Evolutionary conservation across 2,797 vertebrate genomes (phyloP), one percentile per base, ranked within the genome.

Genomic region (Acestrorhynchus altus): DNA sequence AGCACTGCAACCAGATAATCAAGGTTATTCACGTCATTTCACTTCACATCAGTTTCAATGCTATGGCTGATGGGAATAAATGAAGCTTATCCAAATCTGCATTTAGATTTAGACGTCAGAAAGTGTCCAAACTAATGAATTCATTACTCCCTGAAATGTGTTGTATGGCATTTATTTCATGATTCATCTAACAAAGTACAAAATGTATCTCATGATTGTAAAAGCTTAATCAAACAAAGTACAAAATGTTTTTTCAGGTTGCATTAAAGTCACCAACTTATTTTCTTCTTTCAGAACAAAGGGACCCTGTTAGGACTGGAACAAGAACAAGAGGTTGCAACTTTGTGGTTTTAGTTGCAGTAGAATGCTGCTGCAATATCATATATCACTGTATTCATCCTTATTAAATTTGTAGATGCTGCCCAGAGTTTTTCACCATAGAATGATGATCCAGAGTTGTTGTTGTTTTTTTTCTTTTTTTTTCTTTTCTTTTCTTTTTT

Each of bases 151-250:
- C 60, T 39, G 12, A 42, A 31, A 61, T 22, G 35, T 44, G 31
- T 72, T 49, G 49, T 57, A 66, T 57, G 44, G 42, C 13, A 18
- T 74, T 76, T 79, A 65, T 76, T 79, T 26, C 61, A 64, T 13
- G 15, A 42, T 51, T 71, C 51, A 69, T 60, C 71, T 74, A 78
- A 39, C 59, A 72, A 81, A 81, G 52, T 46, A 80, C 76, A 81
- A 76, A n/a, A 65, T 57, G 72, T 57, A 42, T 71, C 13, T 52
- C 49, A 70, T 66, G 35, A 20, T 16, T 63, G 16, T 52, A 54
- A 8, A 54, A n/a, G n/a, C n/a, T n/a, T n/a, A n/a, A n/a, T n/a
- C n/a, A n/a, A 54, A 77, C 68, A 69, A 77, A 54, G 47, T 71
- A 77, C 18, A 71, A 77, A 35, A 69, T 42, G 51, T 42, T 40